Conservation (phyloP, 2,888 invertebrate genomes). For the Lithodes maja region DNA sequence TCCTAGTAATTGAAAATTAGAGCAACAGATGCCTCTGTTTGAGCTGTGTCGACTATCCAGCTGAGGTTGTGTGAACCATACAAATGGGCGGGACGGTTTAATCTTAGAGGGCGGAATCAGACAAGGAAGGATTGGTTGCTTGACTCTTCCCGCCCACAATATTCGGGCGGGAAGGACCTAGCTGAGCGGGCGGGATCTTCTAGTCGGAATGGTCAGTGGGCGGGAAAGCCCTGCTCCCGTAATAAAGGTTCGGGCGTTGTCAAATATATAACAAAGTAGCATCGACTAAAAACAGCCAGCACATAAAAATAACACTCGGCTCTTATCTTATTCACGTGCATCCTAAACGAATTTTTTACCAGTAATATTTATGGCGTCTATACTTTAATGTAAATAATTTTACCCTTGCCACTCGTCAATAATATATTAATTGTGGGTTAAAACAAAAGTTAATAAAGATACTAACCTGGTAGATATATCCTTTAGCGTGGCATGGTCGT, state of each 20-base stretch:
- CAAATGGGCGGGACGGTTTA: too few species aligned
- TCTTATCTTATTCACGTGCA: conserved; percentile 3
- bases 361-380: background rate
- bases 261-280: conserved; percentile 10
- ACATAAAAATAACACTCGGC: background rate
- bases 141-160: too few species aligned
- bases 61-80: too few species aligned
- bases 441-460: background rate
- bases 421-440: background rate
- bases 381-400: background rate
- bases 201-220: too few species aligned
- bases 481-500: background rate
- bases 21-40: too few species aligned
- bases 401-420: background rate
- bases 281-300: background rate
- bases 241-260: background rate
- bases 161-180: too few species aligned
- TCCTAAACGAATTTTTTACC: background rate
- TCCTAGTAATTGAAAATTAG: too few species aligned
- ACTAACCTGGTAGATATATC: background rate
- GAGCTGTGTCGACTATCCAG: too few species aligned
- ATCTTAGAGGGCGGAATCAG: too few species aligned
- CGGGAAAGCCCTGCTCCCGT: background rate
- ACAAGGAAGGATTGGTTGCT: too few species aligned
- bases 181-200: too few species aligned